A percentile compares a stretch with the other conserved stretches of the same genome.
Evolutionary conservation across 2,113 vertebrate genomes (phyloP).

Genomic region (Campylomormyrus numenius): DNA sequence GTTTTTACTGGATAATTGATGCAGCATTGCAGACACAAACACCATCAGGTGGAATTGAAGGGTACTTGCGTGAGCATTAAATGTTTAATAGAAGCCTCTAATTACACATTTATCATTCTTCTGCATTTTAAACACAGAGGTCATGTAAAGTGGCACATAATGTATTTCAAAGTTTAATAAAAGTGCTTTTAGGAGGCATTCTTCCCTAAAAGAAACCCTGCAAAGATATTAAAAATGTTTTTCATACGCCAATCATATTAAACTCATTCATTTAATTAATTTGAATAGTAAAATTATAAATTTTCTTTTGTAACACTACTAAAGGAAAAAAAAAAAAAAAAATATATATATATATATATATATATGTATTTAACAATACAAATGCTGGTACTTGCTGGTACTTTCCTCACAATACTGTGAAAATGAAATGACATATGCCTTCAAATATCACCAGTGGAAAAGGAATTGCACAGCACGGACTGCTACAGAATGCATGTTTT

Average conservation of each 20-base stretch:
- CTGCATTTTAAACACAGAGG: conserved; percentile 21
- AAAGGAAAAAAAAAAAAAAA: no score
- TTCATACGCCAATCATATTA: neutral
- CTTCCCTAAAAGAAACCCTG: neutral
- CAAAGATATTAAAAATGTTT: neutral
- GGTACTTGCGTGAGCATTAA: conserved; percentile 21
- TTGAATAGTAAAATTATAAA: neutral
- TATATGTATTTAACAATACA: neutral
- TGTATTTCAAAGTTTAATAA: neutral
- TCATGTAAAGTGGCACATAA: neutral
- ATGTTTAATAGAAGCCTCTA: conserved; percentile 19
- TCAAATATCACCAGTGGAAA: conserved; percentile 15
- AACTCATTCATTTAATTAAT: neutral
- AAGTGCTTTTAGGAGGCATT: neutral
- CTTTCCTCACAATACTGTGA: conserved; percentile 7
- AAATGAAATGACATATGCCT: conserved; percentile 17
- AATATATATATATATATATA: no score
- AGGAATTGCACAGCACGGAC: conserved; percentile 22
- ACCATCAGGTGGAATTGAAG: conserved; percentile 17
- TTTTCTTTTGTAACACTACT: neutral
- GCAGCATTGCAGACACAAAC: conserved; percentile 17
- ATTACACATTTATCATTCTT: conserved; percentile 12
- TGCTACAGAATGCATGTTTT: neutral
- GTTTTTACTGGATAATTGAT: conserved; percentile 29
- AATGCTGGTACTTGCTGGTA: neutral